phyloP scores from a whole-genome alignment of 2,888 invertebrate species.

The Nasonia oneida region DNA sequence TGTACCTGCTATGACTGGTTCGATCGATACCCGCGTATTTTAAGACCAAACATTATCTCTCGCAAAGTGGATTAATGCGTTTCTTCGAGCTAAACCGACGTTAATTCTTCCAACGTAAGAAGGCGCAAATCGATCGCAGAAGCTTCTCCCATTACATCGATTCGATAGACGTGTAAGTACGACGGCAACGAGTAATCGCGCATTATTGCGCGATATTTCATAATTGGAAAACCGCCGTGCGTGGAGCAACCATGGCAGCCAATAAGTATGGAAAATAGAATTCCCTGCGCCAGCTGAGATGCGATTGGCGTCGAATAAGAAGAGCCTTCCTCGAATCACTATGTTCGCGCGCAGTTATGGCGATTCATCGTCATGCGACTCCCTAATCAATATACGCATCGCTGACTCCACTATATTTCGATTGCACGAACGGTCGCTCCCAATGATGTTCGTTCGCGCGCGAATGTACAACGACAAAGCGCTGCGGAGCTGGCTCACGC shows the following conservation, averaged over 20 bases:
- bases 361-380: slow-evolving; percentile 2
- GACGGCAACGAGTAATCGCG: no score
- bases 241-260: no score
- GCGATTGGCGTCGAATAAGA: background rate
- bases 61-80: slow-evolving; percentile 42
- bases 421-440: background rate
- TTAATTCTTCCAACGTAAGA: slow-evolving; percentile 18
- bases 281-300: background rate
- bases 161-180: background rate
- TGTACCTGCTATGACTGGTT: slow-evolving; percentile 6
- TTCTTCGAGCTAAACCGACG: background rate
- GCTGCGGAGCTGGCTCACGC: background rate
- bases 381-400: slow-evolving; percentile 22
- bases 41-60: slow-evolving; percentile 50
- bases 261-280: background rate
- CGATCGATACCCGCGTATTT: slow-evolving; percentile 57
- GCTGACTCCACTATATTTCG: slow-evolving; percentile 28
- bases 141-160: background rate
- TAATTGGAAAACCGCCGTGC: no score
- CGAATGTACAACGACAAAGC: background rate
- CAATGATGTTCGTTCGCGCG: background rate
- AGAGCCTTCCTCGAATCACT: slow-evolving; percentile 11
- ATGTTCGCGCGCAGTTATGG: background rate
- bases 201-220: no score
- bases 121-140: background rate